A percentile compares a stretch with the other conserved stretches of the same genome.
Conservation (phyloP, 1,140 invertebrate genomes). For the Lepidurus apus region DNA sequence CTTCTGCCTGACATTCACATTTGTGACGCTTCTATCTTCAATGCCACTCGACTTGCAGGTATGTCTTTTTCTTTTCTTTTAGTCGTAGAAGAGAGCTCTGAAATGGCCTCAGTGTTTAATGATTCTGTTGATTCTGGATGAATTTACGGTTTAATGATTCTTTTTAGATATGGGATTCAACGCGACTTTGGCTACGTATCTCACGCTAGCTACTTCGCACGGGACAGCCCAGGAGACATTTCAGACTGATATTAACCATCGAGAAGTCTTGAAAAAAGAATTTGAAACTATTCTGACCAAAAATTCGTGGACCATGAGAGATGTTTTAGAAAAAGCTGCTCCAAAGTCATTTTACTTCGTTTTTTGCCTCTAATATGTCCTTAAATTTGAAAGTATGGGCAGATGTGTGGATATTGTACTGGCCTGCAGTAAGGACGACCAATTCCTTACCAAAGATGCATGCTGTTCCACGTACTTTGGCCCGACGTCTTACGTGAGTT, state of each 20-base stretch:
- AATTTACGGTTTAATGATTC: background rate
- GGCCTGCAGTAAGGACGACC: background rate
- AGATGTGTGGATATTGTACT: background rate
- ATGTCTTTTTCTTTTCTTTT: background rate
- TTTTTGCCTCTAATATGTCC: background rate
- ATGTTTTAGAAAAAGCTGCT: background rate
- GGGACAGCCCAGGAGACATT: background rate
- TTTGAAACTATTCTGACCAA: background rate
- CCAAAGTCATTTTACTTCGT: background rate
- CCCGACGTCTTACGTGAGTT: background rate
- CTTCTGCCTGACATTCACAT: slow-evolving; percentile 1
- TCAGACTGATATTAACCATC: background rate
- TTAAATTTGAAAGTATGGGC: background rate
- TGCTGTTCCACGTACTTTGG: background rate
- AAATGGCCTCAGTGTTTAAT: background rate
- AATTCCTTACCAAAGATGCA: background rate
- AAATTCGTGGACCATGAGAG: background rate
- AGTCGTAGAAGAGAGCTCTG: no score
- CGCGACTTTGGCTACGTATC: background rate
- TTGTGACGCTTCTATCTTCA: background rate
- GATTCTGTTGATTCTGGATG: background rate
- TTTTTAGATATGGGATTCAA: background rate
- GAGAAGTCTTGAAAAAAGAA: background rate
- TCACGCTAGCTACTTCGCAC: background rate
- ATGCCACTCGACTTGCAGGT: background rate